These are phyloP conservation scores for Caerostris darwini DNA, from an alignment of 1,140 invertebrate genomes.

Conservation along the genomic window DNA sequence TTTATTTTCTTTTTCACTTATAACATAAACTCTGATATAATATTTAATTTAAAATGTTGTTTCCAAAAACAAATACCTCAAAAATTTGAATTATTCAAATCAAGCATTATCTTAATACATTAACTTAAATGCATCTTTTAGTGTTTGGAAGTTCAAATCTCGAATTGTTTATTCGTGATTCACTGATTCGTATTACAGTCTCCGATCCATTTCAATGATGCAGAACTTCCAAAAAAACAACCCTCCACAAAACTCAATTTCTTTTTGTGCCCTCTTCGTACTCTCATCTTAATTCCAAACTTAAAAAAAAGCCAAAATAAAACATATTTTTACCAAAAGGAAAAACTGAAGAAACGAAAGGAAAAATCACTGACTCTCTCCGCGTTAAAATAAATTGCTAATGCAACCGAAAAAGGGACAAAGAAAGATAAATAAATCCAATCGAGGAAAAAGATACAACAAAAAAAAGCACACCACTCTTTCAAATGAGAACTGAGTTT, in stretches of 20 bases:
- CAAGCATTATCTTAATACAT: no score
- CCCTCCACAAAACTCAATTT: neutral
- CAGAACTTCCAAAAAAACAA: neutral
- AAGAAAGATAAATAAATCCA: neutral
- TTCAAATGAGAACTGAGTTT: neutral
- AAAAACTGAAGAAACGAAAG: neutral
- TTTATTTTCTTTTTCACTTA: no score
- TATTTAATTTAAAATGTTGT: no score
- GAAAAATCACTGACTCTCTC: constrained; percentile 6
- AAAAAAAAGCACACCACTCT: neutral
- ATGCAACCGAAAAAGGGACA: neutral
- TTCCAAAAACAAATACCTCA: no score
- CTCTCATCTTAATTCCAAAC: neutral
- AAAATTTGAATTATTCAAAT: no score
- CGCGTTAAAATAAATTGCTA: constrained; percentile 7
- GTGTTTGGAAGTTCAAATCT: no score
- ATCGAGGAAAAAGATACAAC: neutral
- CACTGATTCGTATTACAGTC: neutral
- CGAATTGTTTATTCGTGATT: no score
- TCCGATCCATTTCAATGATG: neutral
- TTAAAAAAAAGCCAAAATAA: neutral
- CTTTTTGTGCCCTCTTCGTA: no score
- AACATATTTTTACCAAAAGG: no score
- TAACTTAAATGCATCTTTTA: no score
- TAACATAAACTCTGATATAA: no score